Conservation (phyloP, 1,140 invertebrate species). For the Oryzaephilus surinamensis region DNA sequence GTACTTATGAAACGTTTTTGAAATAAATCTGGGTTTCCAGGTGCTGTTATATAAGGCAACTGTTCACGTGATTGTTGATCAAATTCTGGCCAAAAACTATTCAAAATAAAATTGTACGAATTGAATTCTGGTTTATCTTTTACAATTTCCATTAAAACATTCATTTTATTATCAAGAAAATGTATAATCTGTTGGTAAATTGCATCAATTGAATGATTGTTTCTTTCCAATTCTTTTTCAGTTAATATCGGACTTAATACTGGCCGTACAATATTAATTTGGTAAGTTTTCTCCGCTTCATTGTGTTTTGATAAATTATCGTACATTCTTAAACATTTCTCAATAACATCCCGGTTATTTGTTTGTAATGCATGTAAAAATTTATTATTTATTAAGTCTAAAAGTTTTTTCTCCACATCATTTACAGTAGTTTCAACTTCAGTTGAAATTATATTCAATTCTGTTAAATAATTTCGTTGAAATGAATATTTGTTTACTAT, state of each 20-base stretch:
- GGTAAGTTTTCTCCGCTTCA: constrained; percentile 60
- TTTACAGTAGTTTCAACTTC: constrained; percentile 17
- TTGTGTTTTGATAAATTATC: constrained; percentile 53
- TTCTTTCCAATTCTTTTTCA: constrained; percentile 51
- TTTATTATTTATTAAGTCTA: constrained; percentile 47
- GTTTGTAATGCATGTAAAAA: constrained; percentile 48
- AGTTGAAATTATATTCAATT: constrained; percentile 41
- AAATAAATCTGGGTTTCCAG: constrained; percentile 82
- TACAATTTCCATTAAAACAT: neutral
- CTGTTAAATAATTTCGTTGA: constrained; percentile 56
- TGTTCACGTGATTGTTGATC: constrained; percentile 64
- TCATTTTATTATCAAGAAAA: constrained; percentile 55
- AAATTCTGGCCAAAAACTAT: constrained; percentile 83
- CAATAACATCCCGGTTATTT: constrained; percentile 43
- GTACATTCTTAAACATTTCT: constrained; percentile 55
- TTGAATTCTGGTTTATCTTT: constrained; percentile 33
- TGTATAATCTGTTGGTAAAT: constrained; percentile 64
- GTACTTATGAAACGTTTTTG: constrained; percentile 73
- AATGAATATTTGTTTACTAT: constrained; percentile 44
- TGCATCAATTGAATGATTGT: constrained; percentile 59
- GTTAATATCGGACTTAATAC: constrained; percentile 63
- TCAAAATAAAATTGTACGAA: constrained; percentile 77
- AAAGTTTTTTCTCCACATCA: constrained; percentile 38
- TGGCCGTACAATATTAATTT: constrained; percentile 59
- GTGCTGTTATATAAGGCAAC: constrained; percentile 75